Conservation (phyloP, 2,797 vertebrate species). For the Vireo griseus region DNA sequence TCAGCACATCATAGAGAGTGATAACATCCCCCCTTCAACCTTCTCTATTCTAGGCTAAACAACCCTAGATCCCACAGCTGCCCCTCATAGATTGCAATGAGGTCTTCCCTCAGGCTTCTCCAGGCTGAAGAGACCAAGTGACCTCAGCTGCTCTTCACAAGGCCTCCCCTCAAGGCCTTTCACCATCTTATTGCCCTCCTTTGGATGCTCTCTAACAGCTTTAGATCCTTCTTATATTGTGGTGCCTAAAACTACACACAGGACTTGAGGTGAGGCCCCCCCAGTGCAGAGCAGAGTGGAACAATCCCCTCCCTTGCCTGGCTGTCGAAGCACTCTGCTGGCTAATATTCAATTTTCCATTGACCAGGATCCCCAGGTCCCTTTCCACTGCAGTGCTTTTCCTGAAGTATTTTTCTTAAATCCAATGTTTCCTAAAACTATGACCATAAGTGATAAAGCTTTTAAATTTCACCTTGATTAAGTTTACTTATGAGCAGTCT, state of each 20-base stretch:
- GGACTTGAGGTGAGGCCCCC: background rate
- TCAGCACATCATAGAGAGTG: background rate
- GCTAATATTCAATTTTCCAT: background rate
- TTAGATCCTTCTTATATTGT: too few species aligned
- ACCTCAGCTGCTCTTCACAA: background rate
- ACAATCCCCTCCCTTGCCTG: background rate
- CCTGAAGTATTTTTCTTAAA: background rate
- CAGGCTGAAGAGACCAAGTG: background rate
- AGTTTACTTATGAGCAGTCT: background rate
- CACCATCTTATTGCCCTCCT: background rate
- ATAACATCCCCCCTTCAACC: background rate
- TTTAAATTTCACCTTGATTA: background rate
- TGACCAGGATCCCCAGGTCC: too few species aligned
- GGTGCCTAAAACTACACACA: background rate
- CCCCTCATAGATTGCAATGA: too few species aligned
- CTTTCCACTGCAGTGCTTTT: background rate
- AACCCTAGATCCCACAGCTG: background rate
- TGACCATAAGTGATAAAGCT: background rate
- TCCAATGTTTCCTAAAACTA: background rate
- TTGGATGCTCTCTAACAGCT: background rate
- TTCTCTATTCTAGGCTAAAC: background rate
- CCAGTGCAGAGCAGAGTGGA: background rate
- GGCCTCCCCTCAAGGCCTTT: background rate
- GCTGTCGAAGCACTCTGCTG: rapidly evolving
- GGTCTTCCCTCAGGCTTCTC: background rate